phyloP scores from a whole-genome alignment of 2,113 vertebrate species.

The Corythornis madagascariensis region DNA sequence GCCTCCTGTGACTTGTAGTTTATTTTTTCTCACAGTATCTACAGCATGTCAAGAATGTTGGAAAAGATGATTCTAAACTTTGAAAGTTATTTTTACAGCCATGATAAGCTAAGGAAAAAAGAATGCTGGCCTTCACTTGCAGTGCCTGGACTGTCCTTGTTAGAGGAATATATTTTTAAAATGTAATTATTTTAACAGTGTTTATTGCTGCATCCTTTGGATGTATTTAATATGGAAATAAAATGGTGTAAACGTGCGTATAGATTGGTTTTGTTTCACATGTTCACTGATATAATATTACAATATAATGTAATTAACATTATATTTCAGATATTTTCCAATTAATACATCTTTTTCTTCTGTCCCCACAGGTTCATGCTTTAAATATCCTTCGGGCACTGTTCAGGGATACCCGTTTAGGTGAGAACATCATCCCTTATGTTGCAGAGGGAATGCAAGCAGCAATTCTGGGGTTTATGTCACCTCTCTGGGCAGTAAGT shows the following conservation, averaged over 20 bases:
- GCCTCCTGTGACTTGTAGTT: constrained; percentile 32
- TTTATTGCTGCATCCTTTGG: background rate
- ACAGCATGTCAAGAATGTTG: constrained; percentile 30
- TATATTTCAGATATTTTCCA: background rate
- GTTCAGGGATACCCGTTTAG: constrained; percentile 91
- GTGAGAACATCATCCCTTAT: constrained; percentile 92
- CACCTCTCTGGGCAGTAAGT: constrained; percentile 96
- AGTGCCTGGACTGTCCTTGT: background rate
- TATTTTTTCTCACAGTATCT: constrained; percentile 58
- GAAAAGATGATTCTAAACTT: constrained; percentile 42
- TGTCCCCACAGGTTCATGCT: constrained; percentile 87
- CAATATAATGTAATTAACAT: background rate
- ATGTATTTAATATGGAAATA: background rate
- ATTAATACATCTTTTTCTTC: background rate
- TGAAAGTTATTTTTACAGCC: constrained; percentile 33
- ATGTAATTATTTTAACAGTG: background rate
- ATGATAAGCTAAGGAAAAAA: constrained; percentile 44
- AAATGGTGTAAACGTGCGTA: background rate
- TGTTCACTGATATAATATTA: background rate
- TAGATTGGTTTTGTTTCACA: background rate
- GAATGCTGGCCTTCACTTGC: background rate
- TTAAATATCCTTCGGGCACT: constrained; percentile 94
- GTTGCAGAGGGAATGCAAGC: constrained; percentile 91
- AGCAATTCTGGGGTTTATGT: constrained; percentile 92
- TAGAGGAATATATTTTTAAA: background rate